phyloP scores from a whole-genome alignment of 2,113 vertebrate species.

The Callithrix jacchus region DNA sequence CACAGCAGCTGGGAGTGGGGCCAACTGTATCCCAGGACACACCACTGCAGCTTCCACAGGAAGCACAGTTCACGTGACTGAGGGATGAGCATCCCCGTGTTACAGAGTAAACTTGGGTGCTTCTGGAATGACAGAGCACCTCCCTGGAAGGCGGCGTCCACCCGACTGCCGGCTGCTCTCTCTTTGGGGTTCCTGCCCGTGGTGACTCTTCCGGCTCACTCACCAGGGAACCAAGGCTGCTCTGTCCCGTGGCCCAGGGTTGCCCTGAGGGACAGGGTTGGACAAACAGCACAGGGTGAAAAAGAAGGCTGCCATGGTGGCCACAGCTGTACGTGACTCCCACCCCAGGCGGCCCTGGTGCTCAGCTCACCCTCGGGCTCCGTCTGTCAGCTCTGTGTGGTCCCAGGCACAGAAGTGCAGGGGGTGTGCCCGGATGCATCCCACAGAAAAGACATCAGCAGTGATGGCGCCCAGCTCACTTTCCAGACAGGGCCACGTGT shows the following conservation, averaged over 20 bases:
- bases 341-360: fast-evolving
- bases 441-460: too few species aligned
- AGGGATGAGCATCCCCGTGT: too few species aligned
- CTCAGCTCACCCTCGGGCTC: too few species aligned
- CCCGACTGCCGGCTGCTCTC: too few species aligned
- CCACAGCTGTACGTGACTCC: neutral
- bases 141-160: neutral
- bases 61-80: neutral
- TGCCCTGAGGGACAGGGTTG: too few species aligned
- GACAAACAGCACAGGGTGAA: neutral
- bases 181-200: too few species aligned
- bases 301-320: neutral
- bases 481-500: neutral
- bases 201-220: neutral
- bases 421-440: neutral
- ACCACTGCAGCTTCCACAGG: neutral
- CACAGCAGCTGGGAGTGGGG: neutral
- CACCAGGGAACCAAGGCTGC: neutral
- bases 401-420: neutral
- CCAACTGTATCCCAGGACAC: neutral
- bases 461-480: neutral
- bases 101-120: neutral
- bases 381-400: fast-evolving
- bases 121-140: neutral
- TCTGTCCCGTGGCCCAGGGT: neutral